phyloP scores from a whole-genome alignment of 2,113 vertebrate genomes.

The Mesocricetus auratus region DNA sequence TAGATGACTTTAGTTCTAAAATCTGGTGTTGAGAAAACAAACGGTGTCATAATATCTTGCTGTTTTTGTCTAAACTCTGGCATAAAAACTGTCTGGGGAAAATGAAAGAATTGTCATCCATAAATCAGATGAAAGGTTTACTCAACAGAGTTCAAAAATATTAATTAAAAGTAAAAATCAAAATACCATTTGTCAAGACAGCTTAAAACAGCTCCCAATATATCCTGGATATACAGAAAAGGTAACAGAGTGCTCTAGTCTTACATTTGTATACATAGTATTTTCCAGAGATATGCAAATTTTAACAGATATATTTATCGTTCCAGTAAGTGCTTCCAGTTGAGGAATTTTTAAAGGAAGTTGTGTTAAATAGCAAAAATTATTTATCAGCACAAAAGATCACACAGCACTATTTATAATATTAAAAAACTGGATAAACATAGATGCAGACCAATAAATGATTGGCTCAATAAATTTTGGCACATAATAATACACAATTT shows the following conservation, averaged over 20 bases:
- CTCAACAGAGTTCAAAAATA: neutral
- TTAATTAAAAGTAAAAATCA: conserved; percentile 33
- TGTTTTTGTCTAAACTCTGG: neutral
- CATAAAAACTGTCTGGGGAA: neutral
- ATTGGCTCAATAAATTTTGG: conserved; percentile 57
- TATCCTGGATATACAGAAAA: neutral
- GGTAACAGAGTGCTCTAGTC: neutral
- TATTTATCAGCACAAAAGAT: conserved; percentile 52
- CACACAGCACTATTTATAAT: conserved; percentile 30
- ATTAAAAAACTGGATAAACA: conserved; percentile 39
- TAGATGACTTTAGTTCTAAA: neutral
- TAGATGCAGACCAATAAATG: conserved; percentile 55
- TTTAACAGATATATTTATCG: neutral
- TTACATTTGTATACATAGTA: neutral
- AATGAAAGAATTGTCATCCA: neutral
- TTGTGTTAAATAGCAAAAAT: conserved; percentile 45
- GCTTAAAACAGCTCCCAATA: neutral
- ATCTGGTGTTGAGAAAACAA: neutral
- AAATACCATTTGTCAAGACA: neutral
- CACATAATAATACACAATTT: conserved; percentile 43
- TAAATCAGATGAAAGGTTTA: neutral
- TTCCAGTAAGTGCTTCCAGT: neutral
- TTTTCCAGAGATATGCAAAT: conserved; percentile 10
- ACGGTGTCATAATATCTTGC: neutral
- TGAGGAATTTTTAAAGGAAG: conserved; percentile 16